A percentile compares a stretch with the other conserved stretches of the same genome.
Evolutionary conservation across 1,140 invertebrate genomes (phyloP).

Genomic region (Drosophila burlai): DNA sequence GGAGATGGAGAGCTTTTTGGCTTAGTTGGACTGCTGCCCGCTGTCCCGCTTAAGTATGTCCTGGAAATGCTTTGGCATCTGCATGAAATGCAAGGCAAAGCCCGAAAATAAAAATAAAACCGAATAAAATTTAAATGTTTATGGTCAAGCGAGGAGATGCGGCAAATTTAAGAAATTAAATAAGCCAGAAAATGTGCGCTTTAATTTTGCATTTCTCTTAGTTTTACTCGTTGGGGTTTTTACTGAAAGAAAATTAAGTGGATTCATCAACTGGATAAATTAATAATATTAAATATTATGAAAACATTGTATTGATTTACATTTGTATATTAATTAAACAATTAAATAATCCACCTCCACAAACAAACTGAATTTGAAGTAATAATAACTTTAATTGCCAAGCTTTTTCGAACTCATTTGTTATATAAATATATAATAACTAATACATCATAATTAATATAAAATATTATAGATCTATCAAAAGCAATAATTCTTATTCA

Average conservation of each 20-base stretch:
- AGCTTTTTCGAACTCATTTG: not conserved
- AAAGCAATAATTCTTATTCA: not conserved
- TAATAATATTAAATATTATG: too few relatives aligned
- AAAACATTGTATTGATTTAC: too few relatives aligned
- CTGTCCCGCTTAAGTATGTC: conserved; percentile 48
- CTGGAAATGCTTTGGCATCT: conserved; percentile 45
- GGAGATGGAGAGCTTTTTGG: conserved; percentile 45
- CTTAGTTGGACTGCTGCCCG: conserved; percentile 53
- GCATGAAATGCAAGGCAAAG: conserved; percentile 25
- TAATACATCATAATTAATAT: not conserved
- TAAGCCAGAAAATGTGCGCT: conserved; percentile 5
- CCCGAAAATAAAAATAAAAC: not conserved
- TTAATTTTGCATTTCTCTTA: not conserved
- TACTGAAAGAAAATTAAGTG: not conserved
- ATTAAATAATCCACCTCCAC: too few relatives aligned
- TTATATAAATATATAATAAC: not conserved
- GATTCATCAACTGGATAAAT: not conserved
- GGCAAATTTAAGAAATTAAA: conserved; percentile 16
- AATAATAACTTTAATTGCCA: too few relatives aligned
- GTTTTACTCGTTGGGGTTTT: not conserved
- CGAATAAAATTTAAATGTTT: conserved; percentile 42
- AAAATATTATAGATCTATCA: not conserved
- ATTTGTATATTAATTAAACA: too few relatives aligned
- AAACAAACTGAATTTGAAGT: not conserved
- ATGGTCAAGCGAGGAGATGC: not conserved